Conservation (phyloP, 2,113 vertebrate genomes). For the Tragelaphus imberbis region DNA sequence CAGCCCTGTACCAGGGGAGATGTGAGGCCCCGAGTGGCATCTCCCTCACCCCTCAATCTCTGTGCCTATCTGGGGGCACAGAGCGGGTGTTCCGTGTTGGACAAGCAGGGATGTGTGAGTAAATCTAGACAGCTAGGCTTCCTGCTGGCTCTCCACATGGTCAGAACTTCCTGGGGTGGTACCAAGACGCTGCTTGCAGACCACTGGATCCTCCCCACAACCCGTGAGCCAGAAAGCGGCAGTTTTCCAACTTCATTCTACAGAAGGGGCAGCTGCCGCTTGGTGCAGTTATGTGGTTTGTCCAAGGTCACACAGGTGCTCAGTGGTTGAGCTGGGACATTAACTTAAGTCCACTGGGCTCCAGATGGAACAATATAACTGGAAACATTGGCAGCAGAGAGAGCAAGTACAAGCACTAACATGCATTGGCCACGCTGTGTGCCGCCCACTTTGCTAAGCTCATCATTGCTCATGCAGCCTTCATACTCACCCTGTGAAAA, state of each 20-base stretch:
- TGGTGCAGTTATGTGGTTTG: background rate
- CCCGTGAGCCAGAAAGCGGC: rapidly evolving
- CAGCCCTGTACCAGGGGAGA: background rate
- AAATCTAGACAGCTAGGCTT: background rate
- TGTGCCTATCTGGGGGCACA: rapidly evolving
- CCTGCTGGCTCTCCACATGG: background rate
- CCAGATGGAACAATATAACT: background rate
- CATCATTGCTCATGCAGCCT: background rate
- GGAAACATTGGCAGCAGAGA: background rate
- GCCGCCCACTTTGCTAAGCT: background rate
- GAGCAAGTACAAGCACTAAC: background rate
- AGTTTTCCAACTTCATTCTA: background rate
- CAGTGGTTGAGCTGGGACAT: background rate
- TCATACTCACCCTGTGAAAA: background rate
- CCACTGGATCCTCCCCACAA: no score
- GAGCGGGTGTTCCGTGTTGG: rapidly evolving
- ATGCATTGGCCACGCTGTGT: rapidly evolving
- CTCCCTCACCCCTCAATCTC: background rate
- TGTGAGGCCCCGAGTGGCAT: rapidly evolving
- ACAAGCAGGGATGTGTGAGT: background rate
- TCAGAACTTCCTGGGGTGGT: no score
- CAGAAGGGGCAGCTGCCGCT: background rate
- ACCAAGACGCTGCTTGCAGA: no score
- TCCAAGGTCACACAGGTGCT: background rate
- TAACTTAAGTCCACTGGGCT: background rate